phyloP scores from a whole-genome alignment of 2,797 vertebrate genomes.

The Epinephelus coioides region DNA sequence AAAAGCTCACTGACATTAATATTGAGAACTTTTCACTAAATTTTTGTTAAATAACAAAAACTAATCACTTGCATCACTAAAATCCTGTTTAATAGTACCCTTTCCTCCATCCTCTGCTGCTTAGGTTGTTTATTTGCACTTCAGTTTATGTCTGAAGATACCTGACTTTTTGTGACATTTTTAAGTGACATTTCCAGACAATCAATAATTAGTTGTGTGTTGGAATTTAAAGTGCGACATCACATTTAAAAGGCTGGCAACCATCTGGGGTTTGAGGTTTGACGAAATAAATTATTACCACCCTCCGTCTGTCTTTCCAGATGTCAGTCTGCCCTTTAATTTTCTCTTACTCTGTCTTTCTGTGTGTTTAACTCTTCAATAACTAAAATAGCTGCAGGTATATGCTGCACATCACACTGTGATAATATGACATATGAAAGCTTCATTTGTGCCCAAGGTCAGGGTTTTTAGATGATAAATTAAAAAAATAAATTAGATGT shows the following conservation, averaged over 20 bases:
- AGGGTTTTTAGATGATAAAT: neutral
- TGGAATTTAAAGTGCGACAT: constrained; percentile 70
- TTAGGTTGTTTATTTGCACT: constrained; percentile 22
- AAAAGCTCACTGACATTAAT: neutral
- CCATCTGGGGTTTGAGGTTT: constrained; percentile 72
- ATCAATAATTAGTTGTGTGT: constrained; percentile 74
- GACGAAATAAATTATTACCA: constrained; percentile 76
- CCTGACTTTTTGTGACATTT: constrained; percentile 60
- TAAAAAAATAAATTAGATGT: neutral
- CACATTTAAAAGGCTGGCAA: constrained; percentile 70
- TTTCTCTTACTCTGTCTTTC: constrained; percentile 49
- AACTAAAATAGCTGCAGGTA: constrained; percentile 34
- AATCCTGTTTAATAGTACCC: neutral
- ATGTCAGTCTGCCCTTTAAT: constrained; percentile 71
- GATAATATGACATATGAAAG: constrained; percentile 22
- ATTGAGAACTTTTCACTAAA: neutral
- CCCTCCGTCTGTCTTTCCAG: constrained; percentile 73
- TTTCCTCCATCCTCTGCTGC: neutral
- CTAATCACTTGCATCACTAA: neutral
- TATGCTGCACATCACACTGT: constrained; percentile 2
- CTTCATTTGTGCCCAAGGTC: constrained; percentile 6
- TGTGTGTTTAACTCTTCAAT: constrained; percentile 42
- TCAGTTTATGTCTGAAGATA: constrained; percentile 49
- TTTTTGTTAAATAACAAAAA: neutral
- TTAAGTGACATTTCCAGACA: constrained; percentile 70